A percentile compares a stretch with the other conserved stretches of the same genome.
Evolutionary conservation across 2,113 vertebrate genomes (phyloP).

Genomic region (Aphelocoma coerulescens): DNA sequence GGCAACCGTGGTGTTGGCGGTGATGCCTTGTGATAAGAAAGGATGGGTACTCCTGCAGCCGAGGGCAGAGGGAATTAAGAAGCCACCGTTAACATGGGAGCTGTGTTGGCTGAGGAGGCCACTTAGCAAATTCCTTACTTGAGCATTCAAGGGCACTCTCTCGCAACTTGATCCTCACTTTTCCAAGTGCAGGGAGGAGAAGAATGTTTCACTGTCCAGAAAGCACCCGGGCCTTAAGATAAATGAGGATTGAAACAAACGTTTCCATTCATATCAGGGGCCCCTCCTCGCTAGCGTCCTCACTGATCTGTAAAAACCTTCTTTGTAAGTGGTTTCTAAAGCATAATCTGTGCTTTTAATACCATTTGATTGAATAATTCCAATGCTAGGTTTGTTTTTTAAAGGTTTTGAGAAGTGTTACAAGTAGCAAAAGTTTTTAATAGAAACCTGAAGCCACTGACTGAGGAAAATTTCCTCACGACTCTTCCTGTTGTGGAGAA

Average conservation of each 20-base stretch:
- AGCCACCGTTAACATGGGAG: background rate
- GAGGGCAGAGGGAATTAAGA: background rate
- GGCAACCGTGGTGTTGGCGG: fast-evolving
- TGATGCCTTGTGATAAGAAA: background rate
- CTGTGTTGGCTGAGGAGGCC: constrained; percentile 47
- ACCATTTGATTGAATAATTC: constrained; percentile 50
- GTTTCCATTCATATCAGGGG: constrained; percentile 67
- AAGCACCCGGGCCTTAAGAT: constrained; percentile 53
- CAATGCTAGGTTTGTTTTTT: constrained; percentile 55
- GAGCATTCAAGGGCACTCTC: constrained; percentile 64
- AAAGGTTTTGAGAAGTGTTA: constrained; percentile 39
- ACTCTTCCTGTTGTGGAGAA: constrained; percentile 49
- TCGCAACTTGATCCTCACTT: constrained; percentile 59
- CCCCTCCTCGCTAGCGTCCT: constrained; percentile 60
- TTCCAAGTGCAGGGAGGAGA: constrained; percentile 53
- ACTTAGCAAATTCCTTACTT: constrained; percentile 64
- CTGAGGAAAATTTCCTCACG: constrained; percentile 21
- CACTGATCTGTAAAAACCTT: constrained; percentile 65
- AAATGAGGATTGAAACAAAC: constrained; percentile 65
- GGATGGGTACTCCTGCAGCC: background rate
- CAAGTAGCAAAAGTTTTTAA: constrained; percentile 46
- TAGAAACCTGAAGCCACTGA: constrained; percentile 45
- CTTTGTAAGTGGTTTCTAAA: constrained; percentile 61
- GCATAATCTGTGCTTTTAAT: constrained; percentile 61
- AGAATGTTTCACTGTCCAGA: constrained; percentile 66